Evolutionary conservation across 2,797 vertebrate species (phyloP).

Genomic region (Micropoecilia bifurca): DNA sequence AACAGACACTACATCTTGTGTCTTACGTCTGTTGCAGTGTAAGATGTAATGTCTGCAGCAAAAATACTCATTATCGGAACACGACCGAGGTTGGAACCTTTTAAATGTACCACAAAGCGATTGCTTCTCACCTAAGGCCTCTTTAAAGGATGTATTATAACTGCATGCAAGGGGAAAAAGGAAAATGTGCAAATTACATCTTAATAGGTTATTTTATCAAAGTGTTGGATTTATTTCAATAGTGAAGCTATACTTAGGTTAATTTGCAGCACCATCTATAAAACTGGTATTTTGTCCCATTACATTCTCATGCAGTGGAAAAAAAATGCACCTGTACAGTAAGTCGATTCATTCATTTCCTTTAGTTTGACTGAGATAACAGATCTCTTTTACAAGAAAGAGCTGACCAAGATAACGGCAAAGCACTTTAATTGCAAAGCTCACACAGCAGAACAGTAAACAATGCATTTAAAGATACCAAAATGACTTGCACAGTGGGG

Average conservation of each 20-base stretch:
- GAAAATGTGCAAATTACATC: neutral
- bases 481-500: neutral
- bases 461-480: neutral
- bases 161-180: neutral
- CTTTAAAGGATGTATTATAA: neutral
- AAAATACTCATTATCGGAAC: slow-evolving; percentile 9
- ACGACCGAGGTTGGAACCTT: neutral
- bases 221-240: neutral
- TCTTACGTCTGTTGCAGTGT: neutral
- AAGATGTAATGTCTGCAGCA: too few relatives aligned
- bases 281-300: neutral
- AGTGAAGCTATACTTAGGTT: neutral
- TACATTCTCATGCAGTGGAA: neutral
- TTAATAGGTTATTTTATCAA: neutral
- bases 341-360: neutral
- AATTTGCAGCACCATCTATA: neutral
- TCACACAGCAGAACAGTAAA: neutral
- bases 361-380: neutral
- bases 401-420: neutral
- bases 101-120: neutral
- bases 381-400: neutral
- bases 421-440: neutral
- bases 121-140: neutral
- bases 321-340: neutral
- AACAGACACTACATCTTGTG: too few relatives aligned